These are phyloP conservation scores for Rhincodon typus DNA, from an alignment of 2,797 vertebrate species.

Conservation along the genomic window DNA sequence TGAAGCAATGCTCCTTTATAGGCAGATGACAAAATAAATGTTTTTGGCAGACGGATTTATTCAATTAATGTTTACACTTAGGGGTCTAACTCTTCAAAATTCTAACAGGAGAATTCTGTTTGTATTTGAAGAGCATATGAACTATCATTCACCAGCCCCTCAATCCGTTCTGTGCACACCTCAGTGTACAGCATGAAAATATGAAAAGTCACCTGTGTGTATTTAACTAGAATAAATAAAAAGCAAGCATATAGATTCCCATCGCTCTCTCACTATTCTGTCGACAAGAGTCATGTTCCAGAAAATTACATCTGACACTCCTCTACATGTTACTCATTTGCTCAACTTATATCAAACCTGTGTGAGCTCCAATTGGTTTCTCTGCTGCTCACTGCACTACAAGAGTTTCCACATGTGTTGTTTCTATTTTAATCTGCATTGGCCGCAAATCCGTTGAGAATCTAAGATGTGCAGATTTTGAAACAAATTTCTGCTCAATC, in stretches of 20 bases:
- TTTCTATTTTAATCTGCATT: background rate
- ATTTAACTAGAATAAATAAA: background rate
- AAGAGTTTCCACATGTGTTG: background rate
- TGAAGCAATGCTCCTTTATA: background rate
- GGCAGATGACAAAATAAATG: background rate
- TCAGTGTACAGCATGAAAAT: background rate
- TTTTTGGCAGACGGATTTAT: background rate
- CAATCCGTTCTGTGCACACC: background rate
- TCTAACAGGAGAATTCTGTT: background rate
- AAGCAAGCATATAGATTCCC: background rate
- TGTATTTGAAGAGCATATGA: background rate
- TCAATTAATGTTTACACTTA: constrained; percentile 3
- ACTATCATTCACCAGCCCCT: background rate
- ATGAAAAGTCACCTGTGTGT: background rate
- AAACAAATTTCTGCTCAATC: background rate
- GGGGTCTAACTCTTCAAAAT: background rate
- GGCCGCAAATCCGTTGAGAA: background rate
- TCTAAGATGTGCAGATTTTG: background rate
- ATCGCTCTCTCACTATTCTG: background rate
- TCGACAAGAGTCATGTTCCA: background rate
- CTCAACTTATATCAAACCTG: background rate
- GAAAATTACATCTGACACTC: background rate
- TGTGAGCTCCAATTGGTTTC: background rate
- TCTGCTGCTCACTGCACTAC: background rate
- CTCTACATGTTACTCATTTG: background rate